Base-by-base conservation (phyloP, 2,888 invertebrate genomes). In the Phragmatobia fuliginosa region DNA sequence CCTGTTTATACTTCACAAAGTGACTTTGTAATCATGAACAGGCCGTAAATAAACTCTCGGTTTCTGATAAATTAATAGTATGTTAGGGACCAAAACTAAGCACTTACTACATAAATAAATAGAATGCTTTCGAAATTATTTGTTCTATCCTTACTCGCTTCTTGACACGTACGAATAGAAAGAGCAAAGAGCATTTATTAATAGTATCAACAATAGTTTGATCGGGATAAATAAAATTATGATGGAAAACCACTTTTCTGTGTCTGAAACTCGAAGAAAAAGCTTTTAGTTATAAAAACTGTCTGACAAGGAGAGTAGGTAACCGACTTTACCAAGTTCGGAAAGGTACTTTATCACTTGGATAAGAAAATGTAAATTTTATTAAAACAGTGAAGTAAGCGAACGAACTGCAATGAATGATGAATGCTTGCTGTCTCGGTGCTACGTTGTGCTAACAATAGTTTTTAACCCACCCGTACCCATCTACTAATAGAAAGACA, bases 231-330 rank as follows among this genome's bases (percentile, higher is more conserved):
- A 33, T 62, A 31, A 77, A 75, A 74, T 74, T 82, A 79, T 79
- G 81, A 78, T 77, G 69, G 69, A 73, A 77, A 74, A 74, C 62
- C 74, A 76, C 75, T 81, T 76, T 62, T 65, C 38, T 72, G 68
- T 71, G 66, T 64, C 64, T 69, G 65, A 67, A 75, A 64, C 71
- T 61, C 61, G 61, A 70, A 74, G 73, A 74, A 87, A 56, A 83
- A 84, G 83, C 83, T 84, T 84, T 87, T 75, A 74, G 83, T 80
- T 83, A 76, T 80, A 80, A 80, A 85, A 85, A 85, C 83, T 81
- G 79, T 77, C 38, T 56, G 67, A 76, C 67, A 83, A 69, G 66
- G 68, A 60, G 74, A 70, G 71, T 71, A 66, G 67, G 62, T 75
- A 81, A 75, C 68, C 72, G 70, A 66, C 62, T 67, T 59, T 73